phyloP scores from a whole-genome alignment of 2,888 invertebrate genomes.

The Ferrisia virgata region DNA sequence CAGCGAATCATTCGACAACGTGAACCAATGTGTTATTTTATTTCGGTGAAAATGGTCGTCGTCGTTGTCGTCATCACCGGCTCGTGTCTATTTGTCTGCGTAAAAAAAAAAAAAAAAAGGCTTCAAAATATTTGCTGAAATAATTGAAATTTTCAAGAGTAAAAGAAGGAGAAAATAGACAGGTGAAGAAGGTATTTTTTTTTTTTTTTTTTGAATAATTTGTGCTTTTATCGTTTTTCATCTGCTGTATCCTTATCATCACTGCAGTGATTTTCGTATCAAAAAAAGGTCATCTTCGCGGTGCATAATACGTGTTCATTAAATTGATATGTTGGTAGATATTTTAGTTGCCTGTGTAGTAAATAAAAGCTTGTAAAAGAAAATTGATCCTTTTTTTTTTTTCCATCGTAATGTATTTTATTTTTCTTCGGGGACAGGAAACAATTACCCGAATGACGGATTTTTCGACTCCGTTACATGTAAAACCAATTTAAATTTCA shows the following conservation, averaged over 20 bases:
- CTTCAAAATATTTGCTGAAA: not conserved
- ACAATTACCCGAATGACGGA: constrained; percentile 10
- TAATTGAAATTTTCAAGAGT: not conserved
- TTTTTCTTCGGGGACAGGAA: constrained; percentile 17
- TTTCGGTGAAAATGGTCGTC: not conserved
- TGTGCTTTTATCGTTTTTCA: too few relatives aligned
- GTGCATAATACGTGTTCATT: not conserved
- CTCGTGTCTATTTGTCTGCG: not conserved
- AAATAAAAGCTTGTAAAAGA: not conserved
- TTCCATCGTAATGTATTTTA: not conserved
- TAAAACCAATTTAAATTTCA: constrained; percentile 17
- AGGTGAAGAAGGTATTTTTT: too few relatives aligned
- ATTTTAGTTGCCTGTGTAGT: not conserved
- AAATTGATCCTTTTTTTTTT: not conserved
- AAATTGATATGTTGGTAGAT: too few relatives aligned
- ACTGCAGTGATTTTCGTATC: not conserved
- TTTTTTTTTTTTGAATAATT: too few relatives aligned
- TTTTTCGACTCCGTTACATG: constrained; percentile 5
- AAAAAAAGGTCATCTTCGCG: not conserved
- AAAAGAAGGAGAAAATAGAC: too few relatives aligned
- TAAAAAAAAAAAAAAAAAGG: not conserved
- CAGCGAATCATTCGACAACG: not conserved
- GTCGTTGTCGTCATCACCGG: not conserved
- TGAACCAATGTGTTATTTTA: not conserved
- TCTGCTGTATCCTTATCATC: not conserved